phyloP scores from a whole-genome alignment of 64 coral and sea anemone genomes.

The Acropora tenuis region DNA sequence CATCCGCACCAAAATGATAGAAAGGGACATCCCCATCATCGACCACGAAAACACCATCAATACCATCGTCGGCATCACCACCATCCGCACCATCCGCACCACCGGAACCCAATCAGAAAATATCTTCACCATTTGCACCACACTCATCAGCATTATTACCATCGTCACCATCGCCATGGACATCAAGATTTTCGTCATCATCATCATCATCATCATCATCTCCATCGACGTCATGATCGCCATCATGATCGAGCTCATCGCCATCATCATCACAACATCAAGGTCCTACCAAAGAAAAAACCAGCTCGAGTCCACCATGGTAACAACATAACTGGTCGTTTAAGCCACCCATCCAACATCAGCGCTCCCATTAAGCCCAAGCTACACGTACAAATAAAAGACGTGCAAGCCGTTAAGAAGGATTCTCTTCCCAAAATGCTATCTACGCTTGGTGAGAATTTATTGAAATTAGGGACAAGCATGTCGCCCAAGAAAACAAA shows the following conservation, averaged over 20 bases:
- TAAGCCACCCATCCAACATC: background rate
- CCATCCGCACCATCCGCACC: too few relatives aligned
- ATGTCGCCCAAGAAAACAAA: background rate
- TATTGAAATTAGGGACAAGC: constrained; percentile 20
- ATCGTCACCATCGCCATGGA: background rate
- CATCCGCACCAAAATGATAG: background rate
- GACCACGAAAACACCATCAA: background rate
- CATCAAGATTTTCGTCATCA: background rate
- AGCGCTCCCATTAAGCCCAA: background rate
- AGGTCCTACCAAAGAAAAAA: background rate
- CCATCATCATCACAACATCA: background rate
- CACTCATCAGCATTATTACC: background rate
- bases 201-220: constrained; percentile 3
- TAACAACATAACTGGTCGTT: background rate
- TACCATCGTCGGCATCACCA: background rate
- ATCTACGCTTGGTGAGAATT: constrained; percentile 27
- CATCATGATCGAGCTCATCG: background rate
- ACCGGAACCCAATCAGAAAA: constrained; percentile 4
- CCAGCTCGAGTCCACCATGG: background rate
- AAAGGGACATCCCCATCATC: background rate
- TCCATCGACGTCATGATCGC: background rate
- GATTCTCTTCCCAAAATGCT: constrained; percentile 36
- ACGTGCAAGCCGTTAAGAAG: background rate
- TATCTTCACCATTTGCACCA: background rate
- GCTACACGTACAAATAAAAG: constrained; percentile 10